Evolutionary conservation across 2,797 vertebrate species (phyloP).

Genomic region (Hypotaenidia philippensis): DNA sequence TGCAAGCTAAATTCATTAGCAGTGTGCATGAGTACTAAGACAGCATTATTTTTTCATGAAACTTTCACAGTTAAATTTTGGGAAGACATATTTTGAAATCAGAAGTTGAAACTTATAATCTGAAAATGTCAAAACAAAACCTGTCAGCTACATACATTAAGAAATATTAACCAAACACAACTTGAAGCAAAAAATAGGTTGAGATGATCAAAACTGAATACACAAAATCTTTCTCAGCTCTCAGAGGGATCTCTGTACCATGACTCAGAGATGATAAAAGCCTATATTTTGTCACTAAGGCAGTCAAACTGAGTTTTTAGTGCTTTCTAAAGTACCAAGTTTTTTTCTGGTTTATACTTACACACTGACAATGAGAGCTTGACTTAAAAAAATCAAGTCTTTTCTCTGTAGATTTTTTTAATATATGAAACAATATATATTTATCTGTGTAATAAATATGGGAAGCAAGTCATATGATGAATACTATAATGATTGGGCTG

Average conservation of each 20-base stretch:
- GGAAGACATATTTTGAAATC: not conserved
- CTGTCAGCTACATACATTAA: not conserved
- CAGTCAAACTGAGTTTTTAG: not conserved
- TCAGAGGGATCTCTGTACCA: not conserved
- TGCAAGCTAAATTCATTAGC: not conserved
- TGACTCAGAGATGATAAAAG: not conserved
- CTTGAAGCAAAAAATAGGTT: not conserved
- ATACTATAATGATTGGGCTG: not conserved
- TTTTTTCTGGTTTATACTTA: not conserved
- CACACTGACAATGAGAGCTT: not conserved
- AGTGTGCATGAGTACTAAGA: not conserved
- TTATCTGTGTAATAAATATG: not conserved
- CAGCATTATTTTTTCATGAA: not conserved
- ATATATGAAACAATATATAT: not conserved
- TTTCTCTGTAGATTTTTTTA: not conserved
- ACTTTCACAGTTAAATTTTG: not conserved
- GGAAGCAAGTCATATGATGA: not conserved
- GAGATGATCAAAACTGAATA: not conserved
- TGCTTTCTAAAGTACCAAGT: not conserved
- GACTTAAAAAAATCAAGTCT: not conserved
- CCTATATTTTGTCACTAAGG: not conserved
- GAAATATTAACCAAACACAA: not conserved
- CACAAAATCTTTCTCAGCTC: not conserved
- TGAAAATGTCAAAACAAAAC: not conserved
- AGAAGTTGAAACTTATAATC: not conserved